Base-by-base conservation (phyloP, 2,797 vertebrate genomes). In the Champsocephalus esox region DNA sequence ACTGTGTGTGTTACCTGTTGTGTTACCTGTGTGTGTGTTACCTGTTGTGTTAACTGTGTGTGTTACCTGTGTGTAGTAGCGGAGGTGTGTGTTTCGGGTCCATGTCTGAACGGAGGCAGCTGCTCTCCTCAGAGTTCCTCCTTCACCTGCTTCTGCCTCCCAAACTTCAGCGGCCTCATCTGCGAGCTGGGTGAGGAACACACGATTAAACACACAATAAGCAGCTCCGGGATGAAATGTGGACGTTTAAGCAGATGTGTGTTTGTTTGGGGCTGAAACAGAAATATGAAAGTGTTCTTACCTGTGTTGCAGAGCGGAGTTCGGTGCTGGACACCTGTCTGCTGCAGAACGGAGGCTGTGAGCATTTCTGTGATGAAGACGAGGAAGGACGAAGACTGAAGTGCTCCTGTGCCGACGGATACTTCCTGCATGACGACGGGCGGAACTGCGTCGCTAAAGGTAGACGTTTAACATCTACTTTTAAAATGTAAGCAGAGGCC, bases 351-450 rank as follows among this genome's bases (percentile, higher is more conserved):
- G 95, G 95, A 10, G 87, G 81, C 9, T 96, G 95, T 49, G 89
- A 95, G 13, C 95, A 96, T 66, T 95, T 93, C 88, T 96, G 95
- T 13, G 32, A 77, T 0, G 92, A 93, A 64, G 77, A 67, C 1
- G 34, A 57, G 0, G 58, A 2, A 2, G 81, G 66, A 12, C 59
- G 3, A 3, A 61, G 48, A 11, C 70, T 84, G 0, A 86, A 74
- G 49, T 96, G 95, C 73, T 94, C 89, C 0, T 96, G 95, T 72
- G 94, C 93, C 0, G 90, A 94, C 0, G 94, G 92, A 0, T 95
- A 96, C 65, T 21, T 75, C 11, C 83, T 94, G 73, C 67, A 69
- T 0, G 1, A 3, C 0, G 86, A 95, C 2, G 89, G 82, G 5
- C 75, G 19, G 48, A 85, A 77, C 75, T 96, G 95, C 49, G 1